phyloP scores from a whole-genome alignment of 2,888 invertebrate species.

The Patella pellucida region DNA sequence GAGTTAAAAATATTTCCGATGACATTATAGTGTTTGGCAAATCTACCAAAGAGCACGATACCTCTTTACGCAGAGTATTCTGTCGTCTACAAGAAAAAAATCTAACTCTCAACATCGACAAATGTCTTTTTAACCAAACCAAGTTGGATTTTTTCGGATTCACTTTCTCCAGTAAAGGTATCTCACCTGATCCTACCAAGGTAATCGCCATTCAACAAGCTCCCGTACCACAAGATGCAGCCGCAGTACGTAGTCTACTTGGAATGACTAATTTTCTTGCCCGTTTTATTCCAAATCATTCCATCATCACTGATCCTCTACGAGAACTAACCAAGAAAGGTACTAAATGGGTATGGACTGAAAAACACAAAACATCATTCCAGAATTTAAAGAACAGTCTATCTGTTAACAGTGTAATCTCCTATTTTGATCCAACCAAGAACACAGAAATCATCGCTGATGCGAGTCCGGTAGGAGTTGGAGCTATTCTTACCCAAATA shows the following conservation, averaged over 20 bases:
- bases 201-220: background rate
- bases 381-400: constrained; percentile 34
- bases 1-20: constrained; percentile 66
- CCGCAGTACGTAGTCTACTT: constrained; percentile 25
- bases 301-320: constrained; percentile 39
- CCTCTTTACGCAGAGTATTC: constrained; percentile 45
- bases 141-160: background rate
- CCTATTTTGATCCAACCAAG: constrained; percentile 36
- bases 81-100: constrained; percentile 12
- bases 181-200: constrained; percentile 19
- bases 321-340: constrained; percentile 37
- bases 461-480: constrained; percentile 44
- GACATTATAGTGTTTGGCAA: constrained; percentile 67
- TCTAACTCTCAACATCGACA: background rate
- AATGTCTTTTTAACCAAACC: background rate
- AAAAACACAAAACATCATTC: constrained; percentile 28
- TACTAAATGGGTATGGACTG: constrained; percentile 32
- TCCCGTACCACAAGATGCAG: background rate
- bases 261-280: constrained; percentile 34
- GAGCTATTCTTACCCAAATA: constrained; percentile 39
- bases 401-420: constrained; percentile 32
- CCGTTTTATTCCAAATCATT: constrained; percentile 36
- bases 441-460: constrained; percentile 39
- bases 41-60: constrained; percentile 55
- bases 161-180: background rate